Conservation (phyloP, 2,113 vertebrate species). For the Platanista minor region DNA sequence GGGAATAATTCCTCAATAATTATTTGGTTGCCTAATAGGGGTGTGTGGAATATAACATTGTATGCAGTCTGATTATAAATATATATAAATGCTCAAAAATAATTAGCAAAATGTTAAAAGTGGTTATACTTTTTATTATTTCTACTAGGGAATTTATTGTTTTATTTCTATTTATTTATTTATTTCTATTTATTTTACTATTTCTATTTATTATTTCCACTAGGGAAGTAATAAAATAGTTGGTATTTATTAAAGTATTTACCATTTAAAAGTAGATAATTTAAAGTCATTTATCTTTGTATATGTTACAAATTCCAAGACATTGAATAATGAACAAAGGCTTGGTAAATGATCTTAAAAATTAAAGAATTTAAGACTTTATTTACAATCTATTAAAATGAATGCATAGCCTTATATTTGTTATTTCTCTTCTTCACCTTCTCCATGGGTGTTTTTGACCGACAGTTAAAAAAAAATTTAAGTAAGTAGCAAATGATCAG, state of each 20-base stretch:
- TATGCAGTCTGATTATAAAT: neutral
- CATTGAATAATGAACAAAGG: neutral
- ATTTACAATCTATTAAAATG: neutral
- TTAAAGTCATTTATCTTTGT: neutral
- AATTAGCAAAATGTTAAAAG: neutral
- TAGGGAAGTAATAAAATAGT: neutral
- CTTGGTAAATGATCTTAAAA: neutral
- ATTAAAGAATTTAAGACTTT: neutral
- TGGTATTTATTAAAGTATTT: neutral
- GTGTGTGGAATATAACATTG: neutral
- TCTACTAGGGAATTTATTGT: neutral
- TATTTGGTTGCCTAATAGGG: neutral
- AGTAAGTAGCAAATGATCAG: constrained; percentile 62
- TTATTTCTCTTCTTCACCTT: neutral
- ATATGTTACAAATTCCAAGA: neutral
- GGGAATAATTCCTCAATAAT: neutral
- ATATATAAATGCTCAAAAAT: neutral
- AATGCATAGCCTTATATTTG: neutral
- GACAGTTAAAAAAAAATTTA: constrained; percentile 63
- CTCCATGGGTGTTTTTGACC: neutral
- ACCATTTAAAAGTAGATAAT: neutral
- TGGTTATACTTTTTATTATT: neutral
- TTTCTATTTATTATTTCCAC: neutral
- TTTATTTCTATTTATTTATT: too few species aligned
- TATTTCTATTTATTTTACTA: neutral